A percentile compares a stretch with the other conserved stretches of the same genome.
Conservation (phyloP, 2,113 vertebrate genomes). For the Poecile atricapillus region DNA sequence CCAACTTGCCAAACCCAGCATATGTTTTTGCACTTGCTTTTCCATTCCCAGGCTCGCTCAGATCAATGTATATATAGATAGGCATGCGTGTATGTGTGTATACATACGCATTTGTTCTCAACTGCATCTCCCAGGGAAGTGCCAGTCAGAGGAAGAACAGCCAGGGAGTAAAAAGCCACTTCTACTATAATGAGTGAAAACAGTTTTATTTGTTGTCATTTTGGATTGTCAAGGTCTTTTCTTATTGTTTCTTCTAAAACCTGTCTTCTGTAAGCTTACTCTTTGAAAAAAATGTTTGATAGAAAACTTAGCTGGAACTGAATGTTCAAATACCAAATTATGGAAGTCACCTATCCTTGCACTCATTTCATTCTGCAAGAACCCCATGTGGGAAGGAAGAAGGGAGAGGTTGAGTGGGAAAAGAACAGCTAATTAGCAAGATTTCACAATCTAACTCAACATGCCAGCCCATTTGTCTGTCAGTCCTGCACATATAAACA, state of each 20-base stretch:
- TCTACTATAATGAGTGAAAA: neutral
- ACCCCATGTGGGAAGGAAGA: neutral
- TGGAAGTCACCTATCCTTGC: neutral
- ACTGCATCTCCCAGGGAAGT: neutral
- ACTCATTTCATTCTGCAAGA: neutral
- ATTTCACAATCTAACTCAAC: neutral
- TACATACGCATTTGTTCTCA: neutral
- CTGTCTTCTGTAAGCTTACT: neutral
- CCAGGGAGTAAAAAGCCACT: neutral
- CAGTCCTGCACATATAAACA: neutral
- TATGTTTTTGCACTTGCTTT: constrained; percentile 15
- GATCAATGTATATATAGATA: constrained; percentile 2
- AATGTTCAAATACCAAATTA: neutral
- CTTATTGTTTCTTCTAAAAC: neutral
- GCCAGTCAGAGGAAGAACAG: neutral
- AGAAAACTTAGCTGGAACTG: neutral
- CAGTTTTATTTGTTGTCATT: neutral
- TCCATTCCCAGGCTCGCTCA: neutral
- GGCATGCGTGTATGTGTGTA: neutral
- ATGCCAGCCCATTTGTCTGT: neutral
- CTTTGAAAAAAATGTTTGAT: neutral
- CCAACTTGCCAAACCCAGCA: constrained; percentile 21
- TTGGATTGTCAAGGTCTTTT: neutral
- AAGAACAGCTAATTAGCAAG: neutral
- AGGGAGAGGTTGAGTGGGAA: neutral